Evolutionary conservation across 2,113 vertebrate species (phyloP), one percentile per base, ranked within the genome.

Genomic region (Halcyon malimbica): DNA sequence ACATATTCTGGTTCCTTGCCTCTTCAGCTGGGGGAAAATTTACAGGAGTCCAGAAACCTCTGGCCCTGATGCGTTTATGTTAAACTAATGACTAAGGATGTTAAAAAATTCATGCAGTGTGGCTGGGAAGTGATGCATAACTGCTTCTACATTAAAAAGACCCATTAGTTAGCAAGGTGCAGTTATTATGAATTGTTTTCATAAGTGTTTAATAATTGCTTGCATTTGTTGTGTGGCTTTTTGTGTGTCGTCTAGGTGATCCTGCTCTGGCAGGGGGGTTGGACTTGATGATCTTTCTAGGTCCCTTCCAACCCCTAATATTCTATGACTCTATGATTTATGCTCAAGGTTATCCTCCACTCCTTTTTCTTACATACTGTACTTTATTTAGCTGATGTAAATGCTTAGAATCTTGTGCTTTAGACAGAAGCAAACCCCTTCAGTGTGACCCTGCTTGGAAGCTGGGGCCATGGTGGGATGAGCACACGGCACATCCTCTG

Each of bases 81-180:
- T 97, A 91, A 97, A 96, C 57, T 70, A 53, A 41, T 26, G 26
- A 46, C 39, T 69, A 91, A 91, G 93, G 89, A 94, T 96, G 75
- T 79, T 87, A 74, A 69, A 65, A 65, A 97, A 87, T 51, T 29
- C 83, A 64, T 92, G 85, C 26, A 41, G 44, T 92, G 87, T 96
- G 91, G 54, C 92, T 94, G 78, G 64, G 78, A 97, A 65, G 11
- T 25, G 48, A 87, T 89, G 42, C 10, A 7, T 84, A 95, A 96
- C 87, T 97, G 87, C 78, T 91, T 67, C 94, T 90, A 90, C 78
- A 87, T 74, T 94, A 93, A 96, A 95, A 94, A 89, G 64, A 87
- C 51, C 68, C 79, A 83, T 23, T 96, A 90, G 81, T 96, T 87
- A 93, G 64, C 85, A 94, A 71, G 83, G 65, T 96, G 70, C 68